phyloP scores from a whole-genome alignment of 2,797 vertebrate genomes.

The Adelosebastes latens region DNA sequence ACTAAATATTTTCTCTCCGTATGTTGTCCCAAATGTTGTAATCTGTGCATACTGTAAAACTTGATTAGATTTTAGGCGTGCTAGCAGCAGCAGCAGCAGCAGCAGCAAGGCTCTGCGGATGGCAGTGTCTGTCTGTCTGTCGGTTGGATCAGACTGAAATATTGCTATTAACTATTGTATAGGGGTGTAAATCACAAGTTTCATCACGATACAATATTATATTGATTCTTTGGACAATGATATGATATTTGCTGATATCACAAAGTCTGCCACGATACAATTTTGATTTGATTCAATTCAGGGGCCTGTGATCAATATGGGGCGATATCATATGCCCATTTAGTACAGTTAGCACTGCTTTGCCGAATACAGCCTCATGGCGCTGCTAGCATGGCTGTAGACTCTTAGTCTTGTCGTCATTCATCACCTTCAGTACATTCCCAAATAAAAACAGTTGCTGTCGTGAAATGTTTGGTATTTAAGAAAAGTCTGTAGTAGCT shows the following conservation, averaged over 20 bases:
- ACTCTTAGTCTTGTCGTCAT: neutral
- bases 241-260: too few relatives aligned
- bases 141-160: neutral
- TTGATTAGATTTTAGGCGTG: neutral
- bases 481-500: slow-evolving; percentile 1
- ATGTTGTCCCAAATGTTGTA: neutral
- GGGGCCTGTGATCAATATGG: too few relatives aligned
- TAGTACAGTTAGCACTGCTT: too few relatives aligned
- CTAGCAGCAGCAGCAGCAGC: neutral
- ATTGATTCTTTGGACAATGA: too few relatives aligned
- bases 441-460: neutral
- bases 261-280: too few relatives aligned
- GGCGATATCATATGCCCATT: too few relatives aligned
- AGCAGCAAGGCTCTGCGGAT: neutral
- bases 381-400: neutral
- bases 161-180: neutral
- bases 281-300: too few relatives aligned
- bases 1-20: neutral
- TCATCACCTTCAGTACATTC: slow-evolving; percentile 39
- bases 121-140: neutral
- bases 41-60: neutral
- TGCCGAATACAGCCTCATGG: neutral
- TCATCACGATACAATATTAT: too few relatives aligned
- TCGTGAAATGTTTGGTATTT: neutral
- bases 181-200: too few relatives aligned